phyloP scores from a whole-genome alignment of 2,888 invertebrate genomes.

The Xestoiulus laeticollis region DNA sequence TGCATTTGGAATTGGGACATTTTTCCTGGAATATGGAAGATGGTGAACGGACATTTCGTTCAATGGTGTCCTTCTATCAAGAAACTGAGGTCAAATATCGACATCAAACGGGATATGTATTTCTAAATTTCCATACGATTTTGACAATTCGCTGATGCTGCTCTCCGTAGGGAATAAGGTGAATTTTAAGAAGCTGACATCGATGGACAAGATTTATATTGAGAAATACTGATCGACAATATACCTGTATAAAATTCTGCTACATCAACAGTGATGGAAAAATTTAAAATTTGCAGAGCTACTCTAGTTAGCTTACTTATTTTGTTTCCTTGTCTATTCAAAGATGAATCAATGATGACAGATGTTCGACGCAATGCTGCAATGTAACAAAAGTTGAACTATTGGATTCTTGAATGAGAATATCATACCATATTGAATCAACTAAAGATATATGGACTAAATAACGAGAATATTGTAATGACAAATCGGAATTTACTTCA shows the following conservation, averaged over 20 bases:
- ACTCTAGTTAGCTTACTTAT: no score
- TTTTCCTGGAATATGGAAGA: neutral
- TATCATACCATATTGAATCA: no score
- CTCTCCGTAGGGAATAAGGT: neutral
- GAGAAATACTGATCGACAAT: neutral
- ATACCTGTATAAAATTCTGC: neutral
- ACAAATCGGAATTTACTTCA: no score
- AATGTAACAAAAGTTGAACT: no score
- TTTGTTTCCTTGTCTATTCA: no score
- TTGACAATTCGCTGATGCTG: neutral
- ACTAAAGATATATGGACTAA: no score
- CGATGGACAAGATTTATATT: neutral
- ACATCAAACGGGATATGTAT: constrained; percentile 6
- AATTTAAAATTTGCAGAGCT: no score
- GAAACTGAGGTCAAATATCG: neutral
- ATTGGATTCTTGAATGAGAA: no score
- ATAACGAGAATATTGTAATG: no score
- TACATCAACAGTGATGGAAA: no score
- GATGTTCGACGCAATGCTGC: no score
- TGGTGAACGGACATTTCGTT: neutral
- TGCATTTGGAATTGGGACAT: neutral
- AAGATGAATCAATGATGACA: no score
- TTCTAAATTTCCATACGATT: constrained; percentile 31
- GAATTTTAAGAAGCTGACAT: neutral
- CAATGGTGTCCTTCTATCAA: neutral